A percentile compares a stretch with the other conserved stretches of the same genome.
Conservation (phyloP, 1,140 invertebrate genomes). For the Homarus americanus region DNA sequence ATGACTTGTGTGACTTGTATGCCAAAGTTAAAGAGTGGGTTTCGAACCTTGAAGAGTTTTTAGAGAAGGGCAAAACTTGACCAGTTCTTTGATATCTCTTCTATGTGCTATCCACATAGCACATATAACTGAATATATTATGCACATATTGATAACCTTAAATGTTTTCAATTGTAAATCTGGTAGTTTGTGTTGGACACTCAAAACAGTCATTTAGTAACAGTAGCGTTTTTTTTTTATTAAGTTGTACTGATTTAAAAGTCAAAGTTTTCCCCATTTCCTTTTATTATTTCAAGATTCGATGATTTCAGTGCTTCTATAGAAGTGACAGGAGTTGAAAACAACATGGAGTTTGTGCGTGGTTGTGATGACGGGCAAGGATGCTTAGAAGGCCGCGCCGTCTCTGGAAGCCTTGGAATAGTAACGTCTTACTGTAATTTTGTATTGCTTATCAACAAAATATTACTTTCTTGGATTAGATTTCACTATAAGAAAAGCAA, state of each 20-base stretch:
- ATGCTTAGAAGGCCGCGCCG: not conserved
- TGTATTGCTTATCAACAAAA: conserved; percentile 46
- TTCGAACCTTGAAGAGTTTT: not conserved
- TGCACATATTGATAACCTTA: no score
- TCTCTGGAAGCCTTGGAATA: conserved; percentile 56
- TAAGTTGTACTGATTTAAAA: not conserved
- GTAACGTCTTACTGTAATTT: conserved; percentile 58
- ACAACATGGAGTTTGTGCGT: conserved; percentile 52
- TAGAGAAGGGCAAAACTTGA: not conserved
- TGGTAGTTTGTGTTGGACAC: no score
- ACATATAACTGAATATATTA: no score
- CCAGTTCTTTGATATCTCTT: not conserved
- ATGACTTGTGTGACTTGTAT: not conserved
- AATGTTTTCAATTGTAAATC: no score
- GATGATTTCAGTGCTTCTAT: not conserved
- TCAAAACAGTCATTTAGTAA: no score
- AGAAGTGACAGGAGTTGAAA: not conserved
- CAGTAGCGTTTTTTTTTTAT: not conserved
- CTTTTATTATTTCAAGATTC: conserved; percentile 4
- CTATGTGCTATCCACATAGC: not conserved
- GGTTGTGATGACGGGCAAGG: conserved; percentile 42
- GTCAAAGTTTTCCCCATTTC: not conserved
- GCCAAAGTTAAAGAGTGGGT: not conserved
- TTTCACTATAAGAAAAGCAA: conserved; percentile 24
- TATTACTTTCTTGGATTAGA: conserved; percentile 21